Evolutionary conservation across 2,888 invertebrate species (phyloP).

Genomic region (Drosophila planitibia): DNA sequence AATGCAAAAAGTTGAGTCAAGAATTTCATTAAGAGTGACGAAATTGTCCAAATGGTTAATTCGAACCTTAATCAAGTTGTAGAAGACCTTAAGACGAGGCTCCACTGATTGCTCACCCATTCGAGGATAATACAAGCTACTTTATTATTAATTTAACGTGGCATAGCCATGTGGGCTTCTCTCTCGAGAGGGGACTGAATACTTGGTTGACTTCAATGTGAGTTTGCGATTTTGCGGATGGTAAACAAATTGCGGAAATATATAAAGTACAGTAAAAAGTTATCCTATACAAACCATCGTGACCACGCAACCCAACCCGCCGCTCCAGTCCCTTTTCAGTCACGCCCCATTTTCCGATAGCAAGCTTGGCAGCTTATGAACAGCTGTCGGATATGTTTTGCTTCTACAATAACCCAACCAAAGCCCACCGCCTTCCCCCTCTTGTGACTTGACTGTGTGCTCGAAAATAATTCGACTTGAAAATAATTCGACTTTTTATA

Average conservation of each 20-base stretch:
- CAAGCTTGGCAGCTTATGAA: conserved; percentile 34
- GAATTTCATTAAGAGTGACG: background rate
- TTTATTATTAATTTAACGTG: conserved; percentile 23
- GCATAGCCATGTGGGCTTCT: background rate
- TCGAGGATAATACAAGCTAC: conserved; percentile 15
- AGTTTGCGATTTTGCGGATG: conserved; percentile 41
- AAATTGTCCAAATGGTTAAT: background rate
- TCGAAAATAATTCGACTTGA: conserved; percentile 30
- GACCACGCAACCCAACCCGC: conserved; percentile 1
- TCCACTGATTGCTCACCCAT: background rate
- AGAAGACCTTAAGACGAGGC: background rate
- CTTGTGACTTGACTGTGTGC: conserved; percentile 14
- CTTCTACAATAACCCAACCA: conserved; percentile 10
- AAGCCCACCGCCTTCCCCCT: background rate
- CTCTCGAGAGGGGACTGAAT: conserved; percentile 25
- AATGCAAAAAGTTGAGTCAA: background rate
- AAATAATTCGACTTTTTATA: conserved; percentile 34
- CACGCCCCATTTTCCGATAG: background rate
- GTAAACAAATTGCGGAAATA: conserved; percentile 61
- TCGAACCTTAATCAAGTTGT: background rate
- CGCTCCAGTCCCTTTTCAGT: background rate
- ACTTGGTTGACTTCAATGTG: conserved; percentile 38
- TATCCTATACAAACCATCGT: conserved; percentile 8
- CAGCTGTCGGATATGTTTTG: conserved; percentile 56
- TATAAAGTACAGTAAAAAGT: conserved; percentile 36